phyloP scores from a whole-genome alignment of 2,797 vertebrate genomes.

The Tarsius wallacei region DNA sequence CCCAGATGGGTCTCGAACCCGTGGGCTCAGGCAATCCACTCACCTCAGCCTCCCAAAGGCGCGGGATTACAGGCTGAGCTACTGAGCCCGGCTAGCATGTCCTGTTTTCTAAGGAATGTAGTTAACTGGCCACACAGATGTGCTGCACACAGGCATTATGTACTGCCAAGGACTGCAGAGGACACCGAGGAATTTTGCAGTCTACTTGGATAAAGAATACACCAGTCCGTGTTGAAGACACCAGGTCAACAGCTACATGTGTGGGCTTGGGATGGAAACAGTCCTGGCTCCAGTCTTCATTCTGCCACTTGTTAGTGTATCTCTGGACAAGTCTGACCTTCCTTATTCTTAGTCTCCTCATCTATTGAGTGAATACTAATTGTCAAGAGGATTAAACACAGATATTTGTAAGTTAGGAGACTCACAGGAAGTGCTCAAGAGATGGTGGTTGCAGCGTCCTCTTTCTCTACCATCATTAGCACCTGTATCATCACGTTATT shows the following conservation, averaged over 20 bases:
- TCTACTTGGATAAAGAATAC: neutral
- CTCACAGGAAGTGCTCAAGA: neutral
- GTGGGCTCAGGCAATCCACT: too few species aligned
- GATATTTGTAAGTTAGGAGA: neutral
- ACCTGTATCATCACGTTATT: too few species aligned
- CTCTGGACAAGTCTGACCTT: neutral
- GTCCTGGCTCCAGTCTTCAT: neutral
- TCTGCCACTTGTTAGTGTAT: neutral
- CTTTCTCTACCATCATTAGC: neutral
- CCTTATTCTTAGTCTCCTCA: neutral
- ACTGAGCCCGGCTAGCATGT: too few species aligned
- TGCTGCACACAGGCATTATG: neutral
- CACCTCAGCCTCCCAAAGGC: too few species aligned
- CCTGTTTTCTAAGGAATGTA: constrained; percentile 55
- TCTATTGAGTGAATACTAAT: neutral
- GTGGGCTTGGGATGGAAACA: neutral
- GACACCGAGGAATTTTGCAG: neutral
- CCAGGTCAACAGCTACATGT: neutral
- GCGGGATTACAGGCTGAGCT: too few species aligned
- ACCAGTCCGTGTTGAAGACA: neutral
- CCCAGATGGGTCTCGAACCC: too few species aligned
- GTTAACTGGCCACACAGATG: neutral
- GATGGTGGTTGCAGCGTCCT: accelerated
- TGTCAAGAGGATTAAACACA: neutral
- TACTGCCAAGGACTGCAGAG: neutral